Evolutionary conservation across 2,888 invertebrate genomes (phyloP), one percentile per base, ranked within the genome.

Genomic region (Heliconius erato): DNA sequence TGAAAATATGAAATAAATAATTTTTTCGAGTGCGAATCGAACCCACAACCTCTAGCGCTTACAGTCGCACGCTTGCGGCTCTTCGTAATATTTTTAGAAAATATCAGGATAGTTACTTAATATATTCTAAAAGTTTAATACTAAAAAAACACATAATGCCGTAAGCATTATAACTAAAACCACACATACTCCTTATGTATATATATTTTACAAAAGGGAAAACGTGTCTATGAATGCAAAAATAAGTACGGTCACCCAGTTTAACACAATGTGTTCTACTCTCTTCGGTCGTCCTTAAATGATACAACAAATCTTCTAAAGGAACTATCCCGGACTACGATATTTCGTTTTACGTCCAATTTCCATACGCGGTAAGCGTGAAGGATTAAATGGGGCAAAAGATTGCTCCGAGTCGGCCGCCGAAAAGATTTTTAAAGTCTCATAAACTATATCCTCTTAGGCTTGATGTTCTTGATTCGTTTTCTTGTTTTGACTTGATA

Each of bases 311-410:
- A 94, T 93, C 93, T 93, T 90, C 86, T 87, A 87, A 86, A 88
- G 87, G 89, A 93, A 93, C 93, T 94, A 94, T 93, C 92, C 91
- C 90, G 89, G 90, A 90, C 90, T 91, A 91, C 90, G 92, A 94
- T 95, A 95, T 94, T 95, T 94, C 93, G 93, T 92, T 94, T 93
- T 92, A 93, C 94, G 94, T 95, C 92, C 95, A 95, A 96, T 96
- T 94, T 95, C 94, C 95, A 96, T 96, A 96, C 91, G 92, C 95
- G 94, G 92, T 89, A 91, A 94, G 94, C 95, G 95, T 95, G 95
- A 95, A 95, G 90, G 90, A 92, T 91, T 94, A 95, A 96, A 95
- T 95, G 95, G 94, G 91, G 92, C 95, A 94, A 92, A 93, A 95
- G 94, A 95, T 96, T 96, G 94, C 92, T 89, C 89, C 90, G 89